These are phyloP conservation scores for Odontamblyopus rebecca DNA, from an alignment of 2,797 vertebrate species.

Conservation along the genomic window DNA sequence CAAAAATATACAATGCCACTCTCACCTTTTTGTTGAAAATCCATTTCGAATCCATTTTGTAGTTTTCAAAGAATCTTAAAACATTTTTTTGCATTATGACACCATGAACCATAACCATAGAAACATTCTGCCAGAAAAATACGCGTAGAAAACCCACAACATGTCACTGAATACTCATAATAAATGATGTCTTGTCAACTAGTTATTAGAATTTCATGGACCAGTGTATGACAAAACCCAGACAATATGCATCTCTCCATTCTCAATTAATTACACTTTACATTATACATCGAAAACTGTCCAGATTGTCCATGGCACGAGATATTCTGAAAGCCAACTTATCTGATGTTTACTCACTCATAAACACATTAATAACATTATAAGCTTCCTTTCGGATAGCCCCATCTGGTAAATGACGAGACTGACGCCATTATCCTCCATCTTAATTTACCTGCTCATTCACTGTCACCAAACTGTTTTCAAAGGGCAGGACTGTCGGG, in stretches of 20 bases:
- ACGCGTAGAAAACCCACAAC: no score
- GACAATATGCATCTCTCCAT: not conserved
- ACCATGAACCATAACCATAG: no score
- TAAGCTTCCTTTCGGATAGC: conserved; percentile 1
- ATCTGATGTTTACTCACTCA: not conserved
- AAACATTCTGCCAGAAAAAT: no score
- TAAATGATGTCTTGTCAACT: not conserved
- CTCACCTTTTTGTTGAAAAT: no score
- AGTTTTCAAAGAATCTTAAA: no score
- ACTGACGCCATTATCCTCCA: not conserved
- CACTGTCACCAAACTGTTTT: not conserved
- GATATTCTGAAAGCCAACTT: not conserved
- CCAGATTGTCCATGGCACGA: not conserved
- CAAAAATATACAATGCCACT: no score
- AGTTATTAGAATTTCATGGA: not conserved
- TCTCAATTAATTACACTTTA: not conserved
- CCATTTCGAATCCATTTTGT: no score
- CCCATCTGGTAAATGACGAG: conserved; percentile 1
- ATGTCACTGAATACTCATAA: no score
- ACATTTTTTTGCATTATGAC: no score
- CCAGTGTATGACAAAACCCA: not conserved
- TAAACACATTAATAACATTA: conserved; percentile 3
- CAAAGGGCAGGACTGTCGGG: not conserved
- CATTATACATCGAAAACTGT: not conserved
- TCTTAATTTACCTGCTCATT: conserved; percentile 1